Conservation (phyloP, 2,113 vertebrate species). For the Egretta garzetta region DNA sequence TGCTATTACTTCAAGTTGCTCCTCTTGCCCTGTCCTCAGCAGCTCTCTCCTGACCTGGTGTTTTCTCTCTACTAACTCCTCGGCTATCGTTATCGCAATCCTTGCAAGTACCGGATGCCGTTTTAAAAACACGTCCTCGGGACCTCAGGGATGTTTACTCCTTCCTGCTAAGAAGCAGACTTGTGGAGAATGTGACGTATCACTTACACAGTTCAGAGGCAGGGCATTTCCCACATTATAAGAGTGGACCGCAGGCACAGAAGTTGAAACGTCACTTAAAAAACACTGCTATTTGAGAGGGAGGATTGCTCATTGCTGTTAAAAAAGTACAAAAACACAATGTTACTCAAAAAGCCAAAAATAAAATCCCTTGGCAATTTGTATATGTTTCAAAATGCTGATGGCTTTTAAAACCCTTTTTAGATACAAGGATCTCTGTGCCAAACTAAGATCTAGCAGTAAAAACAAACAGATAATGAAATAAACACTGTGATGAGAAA, state of each 20-base stretch:
- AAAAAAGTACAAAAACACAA: not conserved
- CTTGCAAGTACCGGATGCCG: not conserved
- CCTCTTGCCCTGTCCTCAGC: not conserved
- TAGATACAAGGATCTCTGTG: not conserved
- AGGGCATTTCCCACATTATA: slow-evolving; percentile 58
- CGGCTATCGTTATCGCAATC: not conserved
- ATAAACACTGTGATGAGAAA: slow-evolving; percentile 27
- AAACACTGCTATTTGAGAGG: not conserved
- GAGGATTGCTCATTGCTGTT: slow-evolving; percentile 9
- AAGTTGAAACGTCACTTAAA: slow-evolving; percentile 8
- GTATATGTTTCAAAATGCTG: slow-evolving; percentile 59
- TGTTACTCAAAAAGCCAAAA: slow-evolving; percentile 29
- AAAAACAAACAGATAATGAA: slow-evolving; percentile 62
- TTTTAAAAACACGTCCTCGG: not conserved
- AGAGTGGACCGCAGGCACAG: not conserved
- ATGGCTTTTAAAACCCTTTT: slow-evolving; percentile 17
- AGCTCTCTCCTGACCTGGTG: not conserved
- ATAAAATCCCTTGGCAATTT: slow-evolving; percentile 14
- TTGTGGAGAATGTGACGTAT: not conserved
- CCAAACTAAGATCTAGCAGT: slow-evolving; percentile 30
- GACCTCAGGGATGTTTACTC: slow-evolving; percentile 2
- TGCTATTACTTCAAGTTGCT: not conserved
- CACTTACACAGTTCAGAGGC: slow-evolving; percentile 24
- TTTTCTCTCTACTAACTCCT: not conserved
- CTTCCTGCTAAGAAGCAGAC: not conserved